These are phyloP conservation scores for Anolis sagrei DNA, from an alignment of 2,113 vertebrate species.

Conservation along the genomic window DNA sequence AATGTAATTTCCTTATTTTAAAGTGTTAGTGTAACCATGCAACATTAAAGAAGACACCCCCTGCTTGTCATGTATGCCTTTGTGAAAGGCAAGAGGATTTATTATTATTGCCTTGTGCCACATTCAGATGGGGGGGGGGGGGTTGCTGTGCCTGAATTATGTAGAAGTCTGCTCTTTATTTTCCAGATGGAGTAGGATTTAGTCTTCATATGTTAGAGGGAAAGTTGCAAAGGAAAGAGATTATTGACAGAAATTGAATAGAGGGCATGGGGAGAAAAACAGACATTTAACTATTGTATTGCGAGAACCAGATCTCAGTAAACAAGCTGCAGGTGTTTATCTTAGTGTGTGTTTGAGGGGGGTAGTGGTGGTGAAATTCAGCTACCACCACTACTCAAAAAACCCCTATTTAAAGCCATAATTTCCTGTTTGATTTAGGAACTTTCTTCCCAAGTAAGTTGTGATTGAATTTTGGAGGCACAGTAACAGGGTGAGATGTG, in stretches of 20 bases:
- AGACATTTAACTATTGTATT: not conserved
- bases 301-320: not conserved
- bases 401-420: not conserved
- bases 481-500: not conserved
- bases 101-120: conserved; percentile 6
- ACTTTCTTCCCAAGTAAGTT: too few species aligned
- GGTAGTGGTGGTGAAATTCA: not conserved
- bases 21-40: not conserved
- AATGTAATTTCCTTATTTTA: not conserved
- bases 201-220: not conserved
- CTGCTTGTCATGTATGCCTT: not conserved
- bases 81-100: not conserved
- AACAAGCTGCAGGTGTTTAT: not conserved
- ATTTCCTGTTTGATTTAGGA: too few species aligned
- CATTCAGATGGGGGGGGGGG: not conserved
- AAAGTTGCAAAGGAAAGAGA: conserved; percentile 13
- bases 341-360: not conserved
- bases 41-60: not conserved
- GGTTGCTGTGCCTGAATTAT: not conserved
- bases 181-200: conserved; percentile 29
- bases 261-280: not conserved
- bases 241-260: not conserved
- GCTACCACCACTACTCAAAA: not conserved
- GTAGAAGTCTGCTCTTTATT: not conserved
- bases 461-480: too few species aligned